Conservation (phyloP, 2,113 vertebrate species). For the Ceratotherium simum region DNA sequence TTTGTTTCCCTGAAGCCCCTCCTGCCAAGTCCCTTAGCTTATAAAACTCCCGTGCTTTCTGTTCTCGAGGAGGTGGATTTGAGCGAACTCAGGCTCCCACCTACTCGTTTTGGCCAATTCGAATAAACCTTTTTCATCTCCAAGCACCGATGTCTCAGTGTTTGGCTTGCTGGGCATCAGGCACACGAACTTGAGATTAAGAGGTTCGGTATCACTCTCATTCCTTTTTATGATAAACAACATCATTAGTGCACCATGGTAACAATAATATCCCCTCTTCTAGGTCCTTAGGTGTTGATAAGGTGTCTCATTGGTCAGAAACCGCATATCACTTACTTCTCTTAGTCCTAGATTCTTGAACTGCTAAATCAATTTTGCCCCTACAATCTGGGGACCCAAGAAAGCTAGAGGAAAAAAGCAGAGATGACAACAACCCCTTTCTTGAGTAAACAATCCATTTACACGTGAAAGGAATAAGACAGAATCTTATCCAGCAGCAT, state of each 20-base stretch:
- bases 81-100: too few species aligned
- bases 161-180: too few species aligned
- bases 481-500: background rate
- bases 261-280: background rate
- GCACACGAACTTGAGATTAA: too few species aligned
- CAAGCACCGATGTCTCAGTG: too few species aligned
- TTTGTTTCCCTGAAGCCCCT: too few species aligned
- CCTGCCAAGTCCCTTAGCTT: too few species aligned
- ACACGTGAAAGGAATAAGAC: background rate
- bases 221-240: background rate
- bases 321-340: background rate
- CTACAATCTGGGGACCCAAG: background rate
- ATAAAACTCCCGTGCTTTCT: too few species aligned
- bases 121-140: too few species aligned
- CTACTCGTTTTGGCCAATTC: too few species aligned
- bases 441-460: conserved; percentile 25
- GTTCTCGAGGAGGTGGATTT: too few species aligned
- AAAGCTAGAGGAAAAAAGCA: background rate
- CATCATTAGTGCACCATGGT: background rate
- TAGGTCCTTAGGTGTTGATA: background rate
- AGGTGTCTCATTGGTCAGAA: background rate
- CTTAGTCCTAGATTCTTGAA: background rate
- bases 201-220: too few species aligned
- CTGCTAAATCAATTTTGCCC: background rate
- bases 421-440: background rate